Evolutionary conservation across 1,140 invertebrate genomes (phyloP), one percentile per base, ranked within the genome.

Genomic region (Drosophila tsacasi): DNA sequence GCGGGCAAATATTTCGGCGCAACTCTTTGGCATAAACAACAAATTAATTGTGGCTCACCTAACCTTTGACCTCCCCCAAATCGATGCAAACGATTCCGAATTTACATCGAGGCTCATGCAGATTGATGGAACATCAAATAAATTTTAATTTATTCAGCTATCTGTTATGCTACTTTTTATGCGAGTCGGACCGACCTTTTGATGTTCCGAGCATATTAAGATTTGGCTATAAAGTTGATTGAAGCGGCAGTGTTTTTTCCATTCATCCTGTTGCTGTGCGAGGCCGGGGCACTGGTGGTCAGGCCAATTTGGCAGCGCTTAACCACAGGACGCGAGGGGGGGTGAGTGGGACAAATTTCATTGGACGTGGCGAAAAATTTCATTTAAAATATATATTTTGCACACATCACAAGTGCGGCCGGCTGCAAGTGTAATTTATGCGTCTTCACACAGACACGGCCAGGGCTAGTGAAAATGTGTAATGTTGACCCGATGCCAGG

Each of bases 381-480:
- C 54, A 65, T 57, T 71, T 65, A 62, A 58, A 68, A 59, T 73
- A 71, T 67, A 65, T 64, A 76, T 79, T 63, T 75, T 74, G 57
- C 61, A 83, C 76, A 83, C 81, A 71, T 49, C 73, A 69, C 49
- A 72, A 76, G 62, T 79, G 68, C 67, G 57, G 64, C 60, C 49
- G 75, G 77, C 72, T 89, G 79, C 83, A 90, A 85, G 85, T 85
- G 78, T 90, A 85, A 89, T 89, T 89, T 90, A 89, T 89, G 82
- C 86, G 75, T 82, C 81, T 89, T 89, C 52, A 64, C 50, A 83
- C 27, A 80, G 12, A 42, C 40, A 49, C 23, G 23, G 32, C 42
- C 7, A 40, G n/a, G 55, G 40, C 42, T 32, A 37, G 69, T 85
- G 84, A 81, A 81, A 89, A 89, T 90, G 81, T 89, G 84, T 90